Evolutionary conservation across 2,888 invertebrate species (phyloP).

Genomic region (Hirtodrosophila alboralis): DNA sequence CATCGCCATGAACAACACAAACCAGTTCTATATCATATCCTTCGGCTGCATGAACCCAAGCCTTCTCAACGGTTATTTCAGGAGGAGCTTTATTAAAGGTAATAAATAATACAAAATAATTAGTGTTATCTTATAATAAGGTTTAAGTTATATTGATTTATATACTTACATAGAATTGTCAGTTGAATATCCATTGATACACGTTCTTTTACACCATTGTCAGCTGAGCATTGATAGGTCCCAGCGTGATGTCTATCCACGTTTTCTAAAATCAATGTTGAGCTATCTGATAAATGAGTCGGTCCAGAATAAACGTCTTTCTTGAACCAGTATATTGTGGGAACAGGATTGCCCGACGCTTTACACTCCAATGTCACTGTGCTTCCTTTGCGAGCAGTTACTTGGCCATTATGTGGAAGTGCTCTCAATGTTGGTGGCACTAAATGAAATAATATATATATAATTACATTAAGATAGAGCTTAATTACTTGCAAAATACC

Average conservation of each 20-base stretch:
- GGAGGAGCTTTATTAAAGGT: conserved; percentile 85
- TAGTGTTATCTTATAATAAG: too few relatives aligned
- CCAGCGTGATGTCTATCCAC: conserved; percentile 86
- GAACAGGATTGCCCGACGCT: conserved; percentile 90
- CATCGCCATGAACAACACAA: conserved; percentile 87
- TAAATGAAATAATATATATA: conserved; percentile 27
- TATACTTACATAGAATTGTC: conserved; percentile 85
- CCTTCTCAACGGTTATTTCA: conserved; percentile 87
- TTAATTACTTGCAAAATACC: conserved; percentile 59
- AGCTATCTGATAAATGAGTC: conserved; percentile 85
- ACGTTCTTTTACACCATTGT: conserved; percentile 85
- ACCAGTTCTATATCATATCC: conserved; percentile 87
- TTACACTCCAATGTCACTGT: conserved; percentile 89
- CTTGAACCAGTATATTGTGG: conserved; percentile 89
- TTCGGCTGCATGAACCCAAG: conserved; percentile 87
- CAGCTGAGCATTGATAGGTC: conserved; percentile 85
- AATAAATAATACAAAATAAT: not conserved
- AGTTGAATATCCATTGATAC: conserved; percentile 85
- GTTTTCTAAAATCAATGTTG: conserved; percentile 85
- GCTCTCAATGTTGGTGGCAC: conserved; percentile 89
- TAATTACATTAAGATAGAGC: not conserved
- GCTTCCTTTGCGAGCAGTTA: conserved; percentile 88
- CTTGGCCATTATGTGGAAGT: conserved; percentile 87
- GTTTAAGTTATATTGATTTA: too few relatives aligned
- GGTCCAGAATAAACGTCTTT: conserved; percentile 84